Evolutionary conservation across 2,888 invertebrate species (phyloP).

Genomic region (Athetis lepigone): DNA sequence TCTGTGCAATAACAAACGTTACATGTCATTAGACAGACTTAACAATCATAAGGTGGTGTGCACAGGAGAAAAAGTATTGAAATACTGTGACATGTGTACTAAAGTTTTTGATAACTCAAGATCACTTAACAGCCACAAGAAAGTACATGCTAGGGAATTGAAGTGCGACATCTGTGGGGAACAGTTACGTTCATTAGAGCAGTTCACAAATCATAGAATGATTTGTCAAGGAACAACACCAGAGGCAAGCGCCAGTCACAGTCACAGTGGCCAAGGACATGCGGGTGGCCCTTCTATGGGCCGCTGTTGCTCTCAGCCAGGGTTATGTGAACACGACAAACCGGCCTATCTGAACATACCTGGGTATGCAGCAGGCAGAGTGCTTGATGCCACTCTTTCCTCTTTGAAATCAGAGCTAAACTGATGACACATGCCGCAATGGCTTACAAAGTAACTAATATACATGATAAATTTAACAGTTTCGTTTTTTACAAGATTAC

Average conservation of each 20-base stretch:
- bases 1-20: constrained; percentile 89
- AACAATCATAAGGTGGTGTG: constrained; percentile 90
- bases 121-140: constrained; percentile 89
- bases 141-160: constrained; percentile 89
- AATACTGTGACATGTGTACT: constrained; percentile 90
- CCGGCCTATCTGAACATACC: constrained; percentile 89
- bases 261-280: constrained; percentile 68
- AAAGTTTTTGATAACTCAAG: constrained; percentile 90
- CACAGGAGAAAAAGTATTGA: constrained; percentile 88
- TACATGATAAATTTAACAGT: constrained; percentile 71
- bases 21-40: constrained; percentile 89
- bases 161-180: constrained; percentile 89
- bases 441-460: constrained; percentile 66
- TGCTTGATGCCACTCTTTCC: constrained; percentile 86
- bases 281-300: constrained; percentile 69
- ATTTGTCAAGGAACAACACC: constrained; percentile 81
- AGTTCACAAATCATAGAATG: constrained; percentile 88
- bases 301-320: constrained; percentile 87
- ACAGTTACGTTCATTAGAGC: constrained; percentile 88
- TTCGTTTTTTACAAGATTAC: constrained; percentile 87
- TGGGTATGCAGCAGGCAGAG: constrained; percentile 86
- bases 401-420: constrained; percentile 88
- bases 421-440: constrained; percentile 73
- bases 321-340: constrained; percentile 89
- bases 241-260: constrained; percentile 77